A percentile compares a stretch with the other conserved stretches of the same genome.
phyloP scores from a whole-genome alignment of 1,140 invertebrate genomes.

The Vanessa tameamea region DNA sequence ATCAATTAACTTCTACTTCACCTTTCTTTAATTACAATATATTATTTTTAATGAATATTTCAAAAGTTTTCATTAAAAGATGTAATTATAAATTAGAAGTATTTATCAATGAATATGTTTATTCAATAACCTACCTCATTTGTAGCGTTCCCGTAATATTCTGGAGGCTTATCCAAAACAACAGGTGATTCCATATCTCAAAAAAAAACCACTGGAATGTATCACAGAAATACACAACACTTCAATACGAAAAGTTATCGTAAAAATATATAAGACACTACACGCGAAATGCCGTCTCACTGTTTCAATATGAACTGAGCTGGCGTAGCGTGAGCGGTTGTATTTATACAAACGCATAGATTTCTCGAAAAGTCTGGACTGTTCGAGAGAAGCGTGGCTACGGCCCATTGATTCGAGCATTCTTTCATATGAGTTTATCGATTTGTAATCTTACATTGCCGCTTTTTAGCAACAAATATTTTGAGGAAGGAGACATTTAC shows the following conservation, averaged over 20 bases:
- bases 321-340: constrained; percentile 34
- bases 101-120: neutral
- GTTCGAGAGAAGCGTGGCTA: constrained; percentile 56
- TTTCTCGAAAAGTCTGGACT: constrained; percentile 47
- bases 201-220: constrained; percentile 57
- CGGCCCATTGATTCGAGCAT: neutral
- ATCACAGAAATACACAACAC: constrained; percentile 66
- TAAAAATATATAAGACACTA: constrained; percentile 29
- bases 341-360: constrained; percentile 60
- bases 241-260: constrained; percentile 36
- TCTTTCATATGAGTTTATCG: constrained; percentile 3
- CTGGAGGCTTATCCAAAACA: constrained; percentile 74
- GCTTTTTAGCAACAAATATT: neutral
- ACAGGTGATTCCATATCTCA: constrained; percentile 73
- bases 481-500: neutral
- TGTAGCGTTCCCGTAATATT: constrained; percentile 54
- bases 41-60: neutral
- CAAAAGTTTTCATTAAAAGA: neutral
- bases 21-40: neutral
- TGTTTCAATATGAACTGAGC: constrained; percentile 65
- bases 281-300: constrained; percentile 45
- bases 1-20: too few species aligned
- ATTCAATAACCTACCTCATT: constrained; percentile 57
- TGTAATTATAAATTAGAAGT: neutral
- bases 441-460: constrained; percentile 31